Conservation (phyloP, 2,113 vertebrate species). For the Oxyruncus cristatus region DNA sequence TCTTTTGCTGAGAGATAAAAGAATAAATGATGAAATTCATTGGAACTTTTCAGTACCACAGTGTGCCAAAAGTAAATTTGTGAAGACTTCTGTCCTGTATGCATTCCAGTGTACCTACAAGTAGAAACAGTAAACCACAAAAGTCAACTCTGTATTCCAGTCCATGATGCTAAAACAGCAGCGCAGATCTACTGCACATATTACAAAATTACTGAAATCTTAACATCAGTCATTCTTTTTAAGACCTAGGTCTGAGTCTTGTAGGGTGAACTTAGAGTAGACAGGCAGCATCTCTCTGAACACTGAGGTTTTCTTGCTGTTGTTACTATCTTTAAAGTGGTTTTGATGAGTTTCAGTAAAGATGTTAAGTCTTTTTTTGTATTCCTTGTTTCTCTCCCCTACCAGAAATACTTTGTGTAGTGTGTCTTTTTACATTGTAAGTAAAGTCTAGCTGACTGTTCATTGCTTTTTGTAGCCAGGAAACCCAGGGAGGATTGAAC, state of each 20-base stretch:
- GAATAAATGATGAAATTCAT: background rate
- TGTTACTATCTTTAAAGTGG: background rate
- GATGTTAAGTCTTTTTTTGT: background rate
- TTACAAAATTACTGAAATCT: background rate
- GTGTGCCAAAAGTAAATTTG: background rate
- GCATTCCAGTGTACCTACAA: conserved; percentile 40
- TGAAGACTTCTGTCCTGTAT: conserved; percentile 49
- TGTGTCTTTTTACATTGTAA: background rate
- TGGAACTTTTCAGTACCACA: background rate
- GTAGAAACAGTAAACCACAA: background rate
- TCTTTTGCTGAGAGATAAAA: background rate
- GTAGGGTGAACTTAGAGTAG: background rate
- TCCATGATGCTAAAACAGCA: background rate
- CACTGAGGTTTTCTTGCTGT: background rate
- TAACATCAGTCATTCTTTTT: background rate
- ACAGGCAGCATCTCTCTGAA: background rate
- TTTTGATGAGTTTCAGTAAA: background rate
- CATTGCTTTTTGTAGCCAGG: background rate
- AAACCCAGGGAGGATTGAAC: background rate
- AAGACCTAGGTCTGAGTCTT: background rate
- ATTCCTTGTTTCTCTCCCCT: background rate
- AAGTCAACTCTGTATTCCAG: background rate
- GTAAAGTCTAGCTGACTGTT: background rate
- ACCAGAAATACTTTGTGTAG: background rate
- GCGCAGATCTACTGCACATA: background rate